A percentile compares a stretch with the other conserved stretches of the same genome.
Conservation (phyloP, 2,888 invertebrate species). For the Andrena chrysosceles region DNA sequence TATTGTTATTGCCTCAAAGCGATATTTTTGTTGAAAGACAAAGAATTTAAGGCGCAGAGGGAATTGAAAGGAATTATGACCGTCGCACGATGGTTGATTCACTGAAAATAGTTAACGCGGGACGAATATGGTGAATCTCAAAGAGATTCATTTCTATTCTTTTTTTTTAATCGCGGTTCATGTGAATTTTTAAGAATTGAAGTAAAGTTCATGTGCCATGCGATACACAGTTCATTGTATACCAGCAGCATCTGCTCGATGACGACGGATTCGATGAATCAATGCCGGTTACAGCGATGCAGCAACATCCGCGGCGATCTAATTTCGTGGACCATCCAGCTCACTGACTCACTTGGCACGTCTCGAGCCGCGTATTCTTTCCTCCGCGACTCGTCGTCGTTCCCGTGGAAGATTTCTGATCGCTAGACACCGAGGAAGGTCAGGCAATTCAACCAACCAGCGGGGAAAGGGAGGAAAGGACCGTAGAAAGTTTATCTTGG, state of each 20-base stretch:
- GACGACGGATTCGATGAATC: constrained; percentile 64
- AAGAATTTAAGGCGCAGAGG: too few species aligned
- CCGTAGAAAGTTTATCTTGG: neutral
- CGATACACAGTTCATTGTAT: constrained; percentile 41
- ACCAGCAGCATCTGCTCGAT: constrained; percentile 51
- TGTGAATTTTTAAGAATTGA: neutral
- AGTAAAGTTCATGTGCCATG: neutral
- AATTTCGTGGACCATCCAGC: constrained; percentile 72
- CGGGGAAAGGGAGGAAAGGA: neutral
- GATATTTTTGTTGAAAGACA: too few species aligned
- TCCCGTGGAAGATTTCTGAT: constrained; percentile 55
- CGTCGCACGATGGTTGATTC: too few species aligned
- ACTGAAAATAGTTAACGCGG: too few species aligned
- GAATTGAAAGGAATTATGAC: too few species aligned
- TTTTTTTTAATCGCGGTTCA: too few species aligned
- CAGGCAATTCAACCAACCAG: constrained; percentile 20
- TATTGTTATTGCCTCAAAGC: too few species aligned
- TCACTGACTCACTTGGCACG: constrained; percentile 77
- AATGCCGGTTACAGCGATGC: constrained; percentile 66
- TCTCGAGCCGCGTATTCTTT: constrained; percentile 64
- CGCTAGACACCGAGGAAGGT: constrained; percentile 54
- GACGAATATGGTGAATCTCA: too few species aligned
- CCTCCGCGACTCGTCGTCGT: constrained; percentile 38
- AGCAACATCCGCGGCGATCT: constrained; percentile 68
- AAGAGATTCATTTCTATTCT: too few species aligned